Conservation (phyloP, 2,797 vertebrate genomes). For the Falco columbarius region DNA sequence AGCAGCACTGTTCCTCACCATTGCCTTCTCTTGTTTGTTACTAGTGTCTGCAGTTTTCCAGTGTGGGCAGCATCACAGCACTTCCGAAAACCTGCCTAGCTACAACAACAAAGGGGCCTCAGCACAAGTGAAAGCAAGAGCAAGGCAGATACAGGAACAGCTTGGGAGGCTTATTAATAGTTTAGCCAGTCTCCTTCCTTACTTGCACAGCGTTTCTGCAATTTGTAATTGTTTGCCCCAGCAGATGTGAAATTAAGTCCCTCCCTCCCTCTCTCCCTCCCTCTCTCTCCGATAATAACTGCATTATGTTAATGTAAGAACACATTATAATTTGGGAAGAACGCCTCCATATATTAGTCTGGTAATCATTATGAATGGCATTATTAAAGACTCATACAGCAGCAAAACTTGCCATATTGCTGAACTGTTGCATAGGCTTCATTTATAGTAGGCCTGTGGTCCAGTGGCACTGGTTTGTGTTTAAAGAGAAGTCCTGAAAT, state of each 20-base stretch:
- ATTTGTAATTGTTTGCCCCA: not conserved
- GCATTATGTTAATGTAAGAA: conserved; percentile 4
- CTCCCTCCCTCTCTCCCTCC: not conserved
- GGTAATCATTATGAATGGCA: conserved; percentile 23
- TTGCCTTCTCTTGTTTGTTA: not conserved
- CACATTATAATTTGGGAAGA: conserved; percentile 7
- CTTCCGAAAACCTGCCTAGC: not conserved
- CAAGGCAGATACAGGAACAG: not conserved
- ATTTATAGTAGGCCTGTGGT: not conserved
- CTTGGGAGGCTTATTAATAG: not conserved
- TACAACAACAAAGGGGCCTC: not conserved
- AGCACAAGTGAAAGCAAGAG: not conserved
- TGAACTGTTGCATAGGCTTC: not conserved
- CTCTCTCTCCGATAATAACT: not conserved
- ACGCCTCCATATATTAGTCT: not conserved
- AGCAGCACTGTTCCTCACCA: not conserved
- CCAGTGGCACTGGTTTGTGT: not conserved
- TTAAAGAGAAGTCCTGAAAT: not conserved
- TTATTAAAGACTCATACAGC: not conserved
- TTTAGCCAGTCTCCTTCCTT: not conserved
- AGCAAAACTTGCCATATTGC: not conserved
- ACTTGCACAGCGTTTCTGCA: not conserved
- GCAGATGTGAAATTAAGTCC: conserved; percentile 1
- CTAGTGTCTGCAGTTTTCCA: not conserved
- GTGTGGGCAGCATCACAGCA: not conserved